phyloP scores from a whole-genome alignment of 1,140 invertebrate genomes.

The Heliconius melpomene region DNA sequence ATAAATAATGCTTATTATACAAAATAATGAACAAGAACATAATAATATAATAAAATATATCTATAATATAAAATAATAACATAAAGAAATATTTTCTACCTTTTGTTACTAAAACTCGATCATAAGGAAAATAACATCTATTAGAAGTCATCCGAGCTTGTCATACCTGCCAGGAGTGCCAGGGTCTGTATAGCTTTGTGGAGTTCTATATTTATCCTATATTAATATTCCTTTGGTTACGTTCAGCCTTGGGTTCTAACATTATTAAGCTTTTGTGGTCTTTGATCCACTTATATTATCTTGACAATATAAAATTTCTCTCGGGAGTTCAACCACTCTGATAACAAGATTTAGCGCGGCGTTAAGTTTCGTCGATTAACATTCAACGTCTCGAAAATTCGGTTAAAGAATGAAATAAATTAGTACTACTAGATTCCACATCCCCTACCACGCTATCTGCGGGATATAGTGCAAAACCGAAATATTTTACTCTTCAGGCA shows the following conservation, averaged over 20 bases:
- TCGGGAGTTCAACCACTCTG: background rate
- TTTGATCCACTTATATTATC: background rate
- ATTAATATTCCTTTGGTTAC: background rate
- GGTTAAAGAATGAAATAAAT: too few species aligned
- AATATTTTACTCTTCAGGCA: too few species aligned
- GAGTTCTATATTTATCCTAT: background rate
- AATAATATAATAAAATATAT: too few species aligned
- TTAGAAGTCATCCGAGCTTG: background rate
- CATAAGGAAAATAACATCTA: slow-evolving; percentile 5
- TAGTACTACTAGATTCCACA: too few species aligned
- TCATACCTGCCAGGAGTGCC: background rate
- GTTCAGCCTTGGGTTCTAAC: background rate
- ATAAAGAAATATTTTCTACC: background rate
- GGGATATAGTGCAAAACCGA: too few species aligned
- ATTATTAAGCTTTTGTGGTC: background rate
- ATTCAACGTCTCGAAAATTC: too few species aligned
- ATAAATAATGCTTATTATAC: too few species aligned
- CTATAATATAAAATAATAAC: slow-evolving; percentile 7
- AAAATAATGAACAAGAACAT: too few species aligned
- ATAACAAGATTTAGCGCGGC: too few species aligned
- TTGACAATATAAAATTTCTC: background rate
- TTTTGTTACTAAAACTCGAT: slow-evolving; percentile 9
- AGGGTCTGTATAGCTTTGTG: background rate
- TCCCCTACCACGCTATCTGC: too few species aligned
- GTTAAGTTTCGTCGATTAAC: too few species aligned